phyloP scores from a whole-genome alignment of 2,113 vertebrate species.

The Nesogale talazaci region DNA sequence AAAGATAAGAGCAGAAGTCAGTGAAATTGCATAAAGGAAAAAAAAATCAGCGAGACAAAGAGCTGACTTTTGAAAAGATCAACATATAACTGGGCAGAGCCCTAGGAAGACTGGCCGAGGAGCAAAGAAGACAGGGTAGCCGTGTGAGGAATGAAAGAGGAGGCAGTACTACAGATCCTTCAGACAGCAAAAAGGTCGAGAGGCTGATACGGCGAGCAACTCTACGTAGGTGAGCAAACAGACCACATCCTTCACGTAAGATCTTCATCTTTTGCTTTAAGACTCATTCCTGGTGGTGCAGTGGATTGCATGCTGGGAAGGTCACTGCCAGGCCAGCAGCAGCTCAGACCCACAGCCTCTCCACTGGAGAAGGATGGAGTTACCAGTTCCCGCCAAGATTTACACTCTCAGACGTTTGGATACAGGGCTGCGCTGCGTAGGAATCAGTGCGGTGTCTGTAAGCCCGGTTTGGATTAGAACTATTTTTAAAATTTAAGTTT shows the following conservation, averaged over 20 bases:
- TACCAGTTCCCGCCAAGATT: no score
- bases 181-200: background rate
- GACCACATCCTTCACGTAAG: background rate
- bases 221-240: rapidly evolving
- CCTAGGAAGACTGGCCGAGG: background rate
- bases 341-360: no score
- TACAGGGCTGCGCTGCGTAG: no score
- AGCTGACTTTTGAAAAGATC: background rate
- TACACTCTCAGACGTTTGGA: no score
- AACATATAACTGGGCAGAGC: background rate
- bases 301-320: no score
- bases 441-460: no score
- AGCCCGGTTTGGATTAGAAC: background rate
- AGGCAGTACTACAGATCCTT: background rate
- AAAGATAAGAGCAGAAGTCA: background rate
- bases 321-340: no score
- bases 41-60: background rate
- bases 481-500: background rate
- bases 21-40: background rate
- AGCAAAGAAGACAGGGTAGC: background rate
- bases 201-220: rapidly evolving
- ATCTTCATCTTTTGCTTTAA: no score
- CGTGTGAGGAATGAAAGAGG: background rate
- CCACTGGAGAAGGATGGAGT: no score
- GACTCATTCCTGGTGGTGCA: no score